These are phyloP conservation scores for Microcebus tavaratra DNA, from an alignment of 2,113 vertebrate species.

Conservation along the genomic window DNA sequence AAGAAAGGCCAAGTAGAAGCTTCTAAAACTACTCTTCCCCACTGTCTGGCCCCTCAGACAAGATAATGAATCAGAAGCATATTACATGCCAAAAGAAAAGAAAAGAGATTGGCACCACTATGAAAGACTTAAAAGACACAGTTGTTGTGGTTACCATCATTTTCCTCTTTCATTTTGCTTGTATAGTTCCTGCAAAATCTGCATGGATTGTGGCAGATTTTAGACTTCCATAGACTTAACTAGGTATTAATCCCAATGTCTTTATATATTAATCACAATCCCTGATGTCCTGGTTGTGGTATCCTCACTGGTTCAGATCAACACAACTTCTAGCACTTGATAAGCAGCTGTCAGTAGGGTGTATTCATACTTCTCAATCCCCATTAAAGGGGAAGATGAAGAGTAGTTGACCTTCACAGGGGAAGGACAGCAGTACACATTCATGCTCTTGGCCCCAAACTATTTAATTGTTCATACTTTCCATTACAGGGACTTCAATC, in stretches of 20 bases:
- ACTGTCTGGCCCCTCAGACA: neutral
- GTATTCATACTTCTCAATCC: neutral
- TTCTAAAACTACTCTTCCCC: neutral
- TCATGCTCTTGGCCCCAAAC: neutral
- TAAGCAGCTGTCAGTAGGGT: neutral
- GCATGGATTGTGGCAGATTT: neutral
- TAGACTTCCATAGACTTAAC: neutral
- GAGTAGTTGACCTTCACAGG: neutral
- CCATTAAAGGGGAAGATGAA: neutral
- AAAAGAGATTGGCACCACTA: neutral
- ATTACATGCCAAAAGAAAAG: neutral
- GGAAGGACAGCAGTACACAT: neutral
- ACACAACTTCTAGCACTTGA: neutral
- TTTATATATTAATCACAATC: neutral
- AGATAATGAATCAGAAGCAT: neutral
- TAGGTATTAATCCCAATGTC: neutral
- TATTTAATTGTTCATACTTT: neutral
- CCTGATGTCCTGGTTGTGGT: neutral
- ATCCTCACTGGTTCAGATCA: neutral
- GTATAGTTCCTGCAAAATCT: neutral
- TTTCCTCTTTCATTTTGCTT: slow-evolving; percentile 7
- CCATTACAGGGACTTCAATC: neutral
- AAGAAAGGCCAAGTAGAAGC: neutral
- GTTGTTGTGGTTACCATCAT: neutral
- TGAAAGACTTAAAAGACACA: neutral